These are phyloP conservation scores for Sanderia malayensis DNA, from an alignment of 30 jellyfish, hydroid and myxozoan genomes.

Conservation along the genomic window DNA sequence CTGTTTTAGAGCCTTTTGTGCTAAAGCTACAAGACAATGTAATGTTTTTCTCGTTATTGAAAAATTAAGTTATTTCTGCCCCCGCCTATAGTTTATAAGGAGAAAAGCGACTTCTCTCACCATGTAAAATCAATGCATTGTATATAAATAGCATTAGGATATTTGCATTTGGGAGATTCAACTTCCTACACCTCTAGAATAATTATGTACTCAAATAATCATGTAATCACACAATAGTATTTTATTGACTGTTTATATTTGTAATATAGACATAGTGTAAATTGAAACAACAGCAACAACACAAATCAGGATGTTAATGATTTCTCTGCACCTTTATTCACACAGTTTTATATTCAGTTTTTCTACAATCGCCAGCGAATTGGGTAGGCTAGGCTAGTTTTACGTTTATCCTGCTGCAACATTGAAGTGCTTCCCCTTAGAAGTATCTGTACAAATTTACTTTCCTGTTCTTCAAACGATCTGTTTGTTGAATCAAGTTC, in stretches of 20 bases:
- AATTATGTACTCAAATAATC: constrained; percentile 3
- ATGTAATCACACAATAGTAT: constrained; percentile 4
- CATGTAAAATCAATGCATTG: constrained; percentile 1
- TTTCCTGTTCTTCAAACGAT: too few species aligned
- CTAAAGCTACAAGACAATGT: background rate
- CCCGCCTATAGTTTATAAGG: background rate
- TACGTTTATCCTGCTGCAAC: too few species aligned
- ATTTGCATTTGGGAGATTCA: background rate
- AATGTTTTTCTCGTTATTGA: background rate
- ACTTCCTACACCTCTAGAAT: constrained; percentile 1
- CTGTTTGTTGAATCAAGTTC: too few species aligned
- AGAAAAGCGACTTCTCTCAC: background rate
- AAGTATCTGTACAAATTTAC: too few species aligned
- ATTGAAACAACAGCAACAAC: background rate
- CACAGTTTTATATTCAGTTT: background rate
- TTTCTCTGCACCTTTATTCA: background rate
- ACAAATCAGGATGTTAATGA: background rate
- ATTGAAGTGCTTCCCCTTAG: too few species aligned
- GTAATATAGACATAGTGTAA: background rate
- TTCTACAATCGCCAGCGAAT: too few species aligned
- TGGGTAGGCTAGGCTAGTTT: too few species aligned
- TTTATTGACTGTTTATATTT: constrained; percentile 1
- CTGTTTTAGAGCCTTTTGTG: constrained; percentile 8
- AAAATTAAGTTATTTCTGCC: constrained; percentile 1
- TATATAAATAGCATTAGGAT: background rate